Percentiles rank a stretch among this genome's conserved stretches.
These are phyloP conservation scores for Sterna hirundo DNA, from an alignment of 2,113 vertebrate genomes.

Conservation along the genomic window DNA sequence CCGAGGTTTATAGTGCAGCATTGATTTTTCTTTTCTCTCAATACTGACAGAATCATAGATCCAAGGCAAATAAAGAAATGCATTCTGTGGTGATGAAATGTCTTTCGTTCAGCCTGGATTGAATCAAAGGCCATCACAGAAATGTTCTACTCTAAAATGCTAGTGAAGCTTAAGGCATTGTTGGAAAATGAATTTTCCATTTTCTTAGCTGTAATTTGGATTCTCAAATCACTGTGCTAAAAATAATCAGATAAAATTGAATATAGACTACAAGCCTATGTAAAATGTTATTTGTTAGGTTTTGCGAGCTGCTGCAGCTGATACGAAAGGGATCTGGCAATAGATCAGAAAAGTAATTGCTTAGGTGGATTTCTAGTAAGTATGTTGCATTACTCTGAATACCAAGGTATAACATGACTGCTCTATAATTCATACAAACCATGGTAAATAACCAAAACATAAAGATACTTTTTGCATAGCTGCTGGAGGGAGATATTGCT, in stretches of 20 bases:
- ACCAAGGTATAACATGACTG: neutral
- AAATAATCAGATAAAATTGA: slow-evolving; percentile 69
- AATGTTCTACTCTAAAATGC: slow-evolving; percentile 76
- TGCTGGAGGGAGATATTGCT: neutral
- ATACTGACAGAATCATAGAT: slow-evolving; percentile 99
- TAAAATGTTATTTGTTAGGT: slow-evolving; percentile 63
- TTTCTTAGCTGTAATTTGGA: slow-evolving; percentile 73
- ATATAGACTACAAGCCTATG: slow-evolving; percentile 59
- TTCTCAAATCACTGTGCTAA: slow-evolving; percentile 69
- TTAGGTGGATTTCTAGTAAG: slow-evolving; percentile 40
- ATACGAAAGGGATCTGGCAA: slow-evolving; percentile 34
- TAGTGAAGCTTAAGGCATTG: slow-evolving; percentile 75
- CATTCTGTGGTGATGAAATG: slow-evolving; percentile 94
- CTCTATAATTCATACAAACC: neutral
- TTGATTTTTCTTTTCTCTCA: slow-evolving; percentile 96
- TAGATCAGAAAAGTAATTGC: slow-evolving; percentile 53
- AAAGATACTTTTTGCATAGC: neutral
- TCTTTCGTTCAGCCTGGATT: slow-evolving; percentile 88
- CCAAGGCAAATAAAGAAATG: slow-evolving; percentile 98
- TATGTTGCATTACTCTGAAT: neutral
- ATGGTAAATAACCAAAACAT: neutral
- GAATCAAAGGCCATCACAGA: slow-evolving; percentile 89
- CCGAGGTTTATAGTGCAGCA: slow-evolving; percentile 85
- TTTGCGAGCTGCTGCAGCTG: slow-evolving; percentile 33
- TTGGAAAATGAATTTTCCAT: slow-evolving; percentile 79